Conservation (phyloP, 1,140 invertebrate species). For the Capitella teleta region DNA sequence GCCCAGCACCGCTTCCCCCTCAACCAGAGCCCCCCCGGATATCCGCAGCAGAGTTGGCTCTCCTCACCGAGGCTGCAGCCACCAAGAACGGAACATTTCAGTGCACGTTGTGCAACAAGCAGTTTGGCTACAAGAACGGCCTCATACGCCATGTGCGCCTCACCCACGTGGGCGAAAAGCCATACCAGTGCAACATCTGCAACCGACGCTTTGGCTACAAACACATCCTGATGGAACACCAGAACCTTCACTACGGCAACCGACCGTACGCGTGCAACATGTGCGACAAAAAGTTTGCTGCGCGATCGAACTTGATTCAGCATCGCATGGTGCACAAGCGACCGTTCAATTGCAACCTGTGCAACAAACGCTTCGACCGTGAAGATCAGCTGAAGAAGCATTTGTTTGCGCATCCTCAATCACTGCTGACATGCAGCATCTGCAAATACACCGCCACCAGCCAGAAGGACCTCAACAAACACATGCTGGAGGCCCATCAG, state of each 20-base stretch:
- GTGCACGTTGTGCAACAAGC: constrained; percentile 23
- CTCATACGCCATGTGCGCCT: constrained; percentile 25
- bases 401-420: constrained; percentile 22
- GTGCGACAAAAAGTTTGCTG: constrained; percentile 30
- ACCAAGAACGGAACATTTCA: constrained; percentile 13
- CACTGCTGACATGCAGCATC: constrained; percentile 21
- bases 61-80: no score
- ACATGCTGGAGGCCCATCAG: constrained; percentile 17
- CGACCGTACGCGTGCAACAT: constrained; percentile 30
- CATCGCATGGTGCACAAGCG: constrained; percentile 24
- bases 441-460: constrained; percentile 22
- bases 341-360: constrained; percentile 18
- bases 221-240: constrained; percentile 29
- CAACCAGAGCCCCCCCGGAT: no score
- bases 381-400: constrained; percentile 27
- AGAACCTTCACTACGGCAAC: constrained; percentile 32
- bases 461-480: constrained; percentile 21
- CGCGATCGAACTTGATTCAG: constrained; percentile 22
- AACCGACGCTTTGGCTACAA: constrained; percentile 11
- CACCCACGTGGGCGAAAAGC: constrained; percentile 29
- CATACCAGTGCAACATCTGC: constrained; percentile 19
- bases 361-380: constrained; percentile 26
- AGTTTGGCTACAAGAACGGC: constrained; percentile 25
- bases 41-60: no score
- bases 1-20: no score